phyloP scores from a whole-genome alignment of 2,888 invertebrate genomes.

The Tenodera sinensis region DNA sequence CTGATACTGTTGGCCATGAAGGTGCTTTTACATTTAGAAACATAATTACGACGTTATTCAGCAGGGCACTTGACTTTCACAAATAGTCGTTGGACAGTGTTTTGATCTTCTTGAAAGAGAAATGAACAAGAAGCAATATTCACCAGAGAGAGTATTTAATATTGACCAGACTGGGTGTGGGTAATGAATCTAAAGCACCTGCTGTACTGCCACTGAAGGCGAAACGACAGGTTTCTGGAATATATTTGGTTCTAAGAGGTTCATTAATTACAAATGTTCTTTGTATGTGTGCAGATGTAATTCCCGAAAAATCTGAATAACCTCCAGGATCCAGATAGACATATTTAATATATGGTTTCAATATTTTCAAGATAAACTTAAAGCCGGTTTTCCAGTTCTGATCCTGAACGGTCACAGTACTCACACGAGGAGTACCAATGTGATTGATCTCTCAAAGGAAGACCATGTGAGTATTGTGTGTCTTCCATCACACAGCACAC shows the following conservation, averaged over 20 bases:
- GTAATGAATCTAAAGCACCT: not conserved
- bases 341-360: too few species aligned
- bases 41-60: too few species aligned
- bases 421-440: too few species aligned
- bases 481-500: too few species aligned
- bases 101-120: conserved; percentile 30
- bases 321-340: too few species aligned
- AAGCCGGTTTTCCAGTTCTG: too few species aligned
- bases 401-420: too few species aligned
- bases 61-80: conserved; percentile 27
- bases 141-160: not conserved
- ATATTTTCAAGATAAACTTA: too few species aligned
- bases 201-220: not conserved
- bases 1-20: too few species aligned
- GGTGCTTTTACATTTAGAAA: too few species aligned
- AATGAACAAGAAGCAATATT: conserved; percentile 30
- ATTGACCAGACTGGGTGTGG: not conserved
- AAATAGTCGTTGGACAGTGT: conserved; percentile 30
- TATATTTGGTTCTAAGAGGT: not conserved
- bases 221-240: not conserved
- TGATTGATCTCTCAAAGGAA: too few species aligned
- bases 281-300: not conserved
- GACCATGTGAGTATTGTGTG: too few species aligned
- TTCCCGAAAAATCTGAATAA: not conserved
- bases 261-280: not conserved